A percentile compares a stretch with the other conserved stretches of the same genome.
Evolutionary conservation across 2,797 vertebrate species (phyloP).

Genomic region (Spondyliosoma cantharus): DNA sequence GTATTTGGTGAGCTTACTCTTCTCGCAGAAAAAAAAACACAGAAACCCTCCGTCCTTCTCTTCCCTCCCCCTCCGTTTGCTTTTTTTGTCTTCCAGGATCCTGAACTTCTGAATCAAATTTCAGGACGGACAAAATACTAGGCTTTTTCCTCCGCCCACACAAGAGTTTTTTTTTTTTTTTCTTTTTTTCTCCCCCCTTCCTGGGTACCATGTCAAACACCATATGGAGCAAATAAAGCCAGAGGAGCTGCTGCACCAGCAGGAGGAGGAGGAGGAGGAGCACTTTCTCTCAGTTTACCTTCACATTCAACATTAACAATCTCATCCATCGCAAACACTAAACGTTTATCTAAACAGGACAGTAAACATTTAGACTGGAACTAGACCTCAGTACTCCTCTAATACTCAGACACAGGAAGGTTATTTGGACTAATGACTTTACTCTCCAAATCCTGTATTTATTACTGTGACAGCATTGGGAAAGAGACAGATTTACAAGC

Average conservation of each 20-base stretch:
- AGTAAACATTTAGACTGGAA: slow-evolving; percentile 61
- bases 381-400: slow-evolving; percentile 31
- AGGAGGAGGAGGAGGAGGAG: slow-evolving; percentile 22
- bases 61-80: slow-evolving; percentile 77
- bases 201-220: slow-evolving; percentile 80
- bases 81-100: slow-evolving; percentile 82
- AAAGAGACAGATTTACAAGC: background rate
- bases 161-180: slow-evolving; percentile 4
- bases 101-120: slow-evolving; percentile 87
- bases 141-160: slow-evolving; percentile 82
- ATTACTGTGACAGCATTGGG: background rate
- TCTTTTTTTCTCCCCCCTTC: slow-evolving; percentile 21
- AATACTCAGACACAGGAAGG: slow-evolving; percentile 1
- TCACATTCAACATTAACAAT: slow-evolving; percentile 59
- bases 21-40: slow-evolving; percentile 39
- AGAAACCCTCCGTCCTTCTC: slow-evolving; percentile 55
- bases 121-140: slow-evolving; percentile 84
- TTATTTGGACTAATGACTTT: background rate
- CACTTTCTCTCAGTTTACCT: slow-evolving; percentile 70
- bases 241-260: slow-evolving; percentile 14
- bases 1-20: slow-evolving; percentile 59
- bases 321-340: slow-evolving; percentile 52
- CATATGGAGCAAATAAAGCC: slow-evolving; percentile 84
- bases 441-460: background rate
- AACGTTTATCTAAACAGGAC: slow-evolving; percentile 56